Percentiles rank a stretch among this genome's conserved stretches.
phyloP scores from a whole-genome alignment of 2,888 invertebrate genomes.

The Catocala sponsa region DNA sequence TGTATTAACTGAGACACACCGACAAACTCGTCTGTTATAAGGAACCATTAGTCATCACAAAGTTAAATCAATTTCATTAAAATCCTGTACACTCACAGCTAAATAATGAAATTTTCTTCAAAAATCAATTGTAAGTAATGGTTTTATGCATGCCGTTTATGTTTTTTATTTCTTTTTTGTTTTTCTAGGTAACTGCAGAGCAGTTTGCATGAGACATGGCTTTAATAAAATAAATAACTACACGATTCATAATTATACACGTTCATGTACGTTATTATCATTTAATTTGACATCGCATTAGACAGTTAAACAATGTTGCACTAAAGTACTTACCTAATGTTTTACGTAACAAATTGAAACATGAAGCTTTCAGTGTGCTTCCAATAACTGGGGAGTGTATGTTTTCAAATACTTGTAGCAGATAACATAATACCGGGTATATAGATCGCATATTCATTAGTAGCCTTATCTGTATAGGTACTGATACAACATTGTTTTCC shows the following conservation, averaged over 20 bases:
- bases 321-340: conserved; percentile 16
- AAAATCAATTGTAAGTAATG: conserved; percentile 40
- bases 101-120: conserved; percentile 27
- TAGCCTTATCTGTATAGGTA: conserved; percentile 60
- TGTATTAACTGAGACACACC: conserved; percentile 1
- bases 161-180: conserved; percentile 58
- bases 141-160: conserved; percentile 64
- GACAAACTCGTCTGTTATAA: conserved; percentile 14
- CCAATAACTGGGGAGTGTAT: conserved; percentile 27
- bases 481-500: conserved; percentile 70
- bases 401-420: conserved; percentile 39
- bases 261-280: conserved; percentile 77
- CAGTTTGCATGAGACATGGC: conserved; percentile 80
- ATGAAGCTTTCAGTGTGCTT: conserved; percentile 40
- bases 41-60: conserved; percentile 14
- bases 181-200: conserved; percentile 79
- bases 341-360: too few species aligned
- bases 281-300: conserved; percentile 27
- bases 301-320: conserved; percentile 27
- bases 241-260: conserved; percentile 71
- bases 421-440: conserved; percentile 42
- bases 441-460: conserved; percentile 50
- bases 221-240: conserved; percentile 78
- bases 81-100: conserved; percentile 39
- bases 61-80: conserved; percentile 27